Base-by-base conservation (phyloP, 1,140 invertebrate species). In the Drosophila ficusphila region DNA sequence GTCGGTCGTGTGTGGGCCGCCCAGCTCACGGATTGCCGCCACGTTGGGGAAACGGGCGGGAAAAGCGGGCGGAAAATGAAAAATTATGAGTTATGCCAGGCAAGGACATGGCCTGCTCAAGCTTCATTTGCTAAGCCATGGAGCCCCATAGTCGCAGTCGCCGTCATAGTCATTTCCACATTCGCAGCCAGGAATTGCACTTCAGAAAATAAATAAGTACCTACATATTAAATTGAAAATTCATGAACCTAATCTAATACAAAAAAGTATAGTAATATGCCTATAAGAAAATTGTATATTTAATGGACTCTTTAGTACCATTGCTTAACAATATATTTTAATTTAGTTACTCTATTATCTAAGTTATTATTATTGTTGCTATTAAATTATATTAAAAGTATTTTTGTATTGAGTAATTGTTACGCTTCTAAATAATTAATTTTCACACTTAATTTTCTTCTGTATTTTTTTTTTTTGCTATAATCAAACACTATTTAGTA, bases 41-140 rank as follows among this genome's bases (percentile, higher is more conserved):
- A 41, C 2, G 4, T 9, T 0, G 3, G n/a, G 27, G 34, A 39
- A 31, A 44, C n/a, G 2, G 21, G 44, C 41, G 34, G 70, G 27
- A 58, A 47, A 51, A 64, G 48, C 34, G 52, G 39, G 61, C 60
- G 61, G 47, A 54, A 65, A 62, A 48, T 67, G 65, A 82, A 76
- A 61, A 78, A 88, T 82, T 88, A 88, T 89, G 82, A 88, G 83
- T 88, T 88, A 88, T 88, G 83, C 64, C 60, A 56, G 48, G 77
- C 83, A 88, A 88, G 83, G 77, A 88, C 83, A 86, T 75, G 42
- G 29, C 57, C 51, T 67, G 71, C 41, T 51, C 49, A 81, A 88
- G 82, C 82, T 88, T 86, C 82, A 88, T 86, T 86, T 86, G 83
- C 58, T 88, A 82, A 82, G 79, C 79, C 73, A 54, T 42, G 79